Evolutionary conservation across 2,113 vertebrate genomes (phyloP).

Genomic region (Melospiza melodia): DNA sequence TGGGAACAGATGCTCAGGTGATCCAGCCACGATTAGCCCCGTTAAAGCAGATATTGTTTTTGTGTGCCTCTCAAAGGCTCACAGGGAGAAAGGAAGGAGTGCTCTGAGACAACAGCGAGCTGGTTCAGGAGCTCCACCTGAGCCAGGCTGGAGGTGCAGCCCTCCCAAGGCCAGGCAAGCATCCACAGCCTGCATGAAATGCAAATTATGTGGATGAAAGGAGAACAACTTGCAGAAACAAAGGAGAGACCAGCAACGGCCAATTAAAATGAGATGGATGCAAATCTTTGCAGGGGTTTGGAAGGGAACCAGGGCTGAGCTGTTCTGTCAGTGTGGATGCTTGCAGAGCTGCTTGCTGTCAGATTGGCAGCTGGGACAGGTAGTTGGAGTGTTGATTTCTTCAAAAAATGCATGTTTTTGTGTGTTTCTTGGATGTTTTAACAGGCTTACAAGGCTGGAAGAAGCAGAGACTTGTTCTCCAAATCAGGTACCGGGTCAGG

Average conservation of each 20-base stretch:
- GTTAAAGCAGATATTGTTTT: background rate
- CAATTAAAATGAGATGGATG: background rate
- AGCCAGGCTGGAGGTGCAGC: background rate
- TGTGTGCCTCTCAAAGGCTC: background rate
- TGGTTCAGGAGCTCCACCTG: background rate
- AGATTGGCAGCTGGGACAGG: background rate
- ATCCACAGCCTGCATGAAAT: background rate
- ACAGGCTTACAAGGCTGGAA: background rate
- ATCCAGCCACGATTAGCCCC: background rate
- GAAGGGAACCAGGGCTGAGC: background rate
- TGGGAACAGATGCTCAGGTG: constrained; percentile 31
- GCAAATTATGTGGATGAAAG: background rate
- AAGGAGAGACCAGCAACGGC: background rate
- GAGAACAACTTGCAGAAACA: background rate
- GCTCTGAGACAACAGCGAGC: background rate
- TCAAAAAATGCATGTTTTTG: fast-evolving
- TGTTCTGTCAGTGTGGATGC: background rate
- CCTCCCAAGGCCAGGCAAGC: background rate
- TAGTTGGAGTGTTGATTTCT: background rate
- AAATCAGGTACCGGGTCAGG: background rate
- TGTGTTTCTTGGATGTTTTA: background rate
- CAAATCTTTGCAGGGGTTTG: background rate
- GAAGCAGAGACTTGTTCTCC: background rate
- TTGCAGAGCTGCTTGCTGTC: background rate
- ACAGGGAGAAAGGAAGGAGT: background rate